Base-by-base conservation (phyloP, 2,797 vertebrate genomes). In the Pipistrellus pipistrellus region DNA sequence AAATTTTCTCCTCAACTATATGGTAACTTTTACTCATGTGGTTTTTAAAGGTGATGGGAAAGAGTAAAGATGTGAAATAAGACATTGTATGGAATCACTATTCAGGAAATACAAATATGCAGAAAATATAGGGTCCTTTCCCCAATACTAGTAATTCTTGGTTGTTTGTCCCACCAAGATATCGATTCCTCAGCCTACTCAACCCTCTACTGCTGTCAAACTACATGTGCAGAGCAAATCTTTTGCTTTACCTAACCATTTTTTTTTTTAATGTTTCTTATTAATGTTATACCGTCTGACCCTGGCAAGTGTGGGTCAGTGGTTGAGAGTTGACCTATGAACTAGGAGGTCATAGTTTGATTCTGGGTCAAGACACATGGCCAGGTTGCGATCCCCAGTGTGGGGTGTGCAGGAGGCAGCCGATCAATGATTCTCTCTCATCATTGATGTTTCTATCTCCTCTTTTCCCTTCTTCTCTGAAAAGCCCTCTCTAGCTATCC, bases 1-100 rank as follows among this genome's bases (percentile, higher is more conserved):
- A 57, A 41, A 41, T 95, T 30, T 59, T 88, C 57, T 91, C 91
- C 44, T 73, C 88, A 53, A 20, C 90, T 93, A 91, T 85, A 83
- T 93, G 69, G 27, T 94, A 68, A 66, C 30, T 85, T 92, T 89
- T 82, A 46, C 38, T 81, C 15, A 32, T 69, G 4, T 59, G 59
- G 66, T 88, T 80, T 80, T 95, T 84, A 92, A 44, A 96, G 59
- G 88, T 64, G n/a, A 44, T 93, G 44, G 62, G 55, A 77, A 93
- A 81, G 44, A 85, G 9, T 75, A 82, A 87, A 93, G 53, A 92
- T 95, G 32, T 44, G 30, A 57, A 83, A 53, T 66, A 88, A 57
- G 73, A 48, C 55, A 80, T 85, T 55, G 12, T 46, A 78, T 48
- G 35, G 27, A 95, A 66, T 3, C 5, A 69, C 38, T 85, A n/a